These are phyloP conservation scores for Nasonia vitripennis DNA, from an alignment of 1,140 invertebrate genomes.

Conservation along the genomic window DNA sequence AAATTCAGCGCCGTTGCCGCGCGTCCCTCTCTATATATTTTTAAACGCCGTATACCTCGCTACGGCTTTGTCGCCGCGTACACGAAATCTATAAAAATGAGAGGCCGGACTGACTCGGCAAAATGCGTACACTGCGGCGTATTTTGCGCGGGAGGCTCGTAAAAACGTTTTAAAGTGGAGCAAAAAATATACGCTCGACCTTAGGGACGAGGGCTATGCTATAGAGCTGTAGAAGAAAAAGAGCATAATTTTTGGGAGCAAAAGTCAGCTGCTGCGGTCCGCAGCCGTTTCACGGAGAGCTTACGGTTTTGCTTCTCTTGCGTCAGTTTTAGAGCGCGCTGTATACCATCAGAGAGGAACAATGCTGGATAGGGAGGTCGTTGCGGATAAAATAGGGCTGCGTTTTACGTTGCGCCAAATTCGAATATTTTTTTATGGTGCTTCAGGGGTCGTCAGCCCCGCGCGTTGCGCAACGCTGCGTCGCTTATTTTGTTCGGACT, in stretches of 20 bases:
- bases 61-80: background rate
- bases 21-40: background rate
- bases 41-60: background rate
- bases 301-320: background rate
- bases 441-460: background rate
- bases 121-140: conserved; percentile 33
- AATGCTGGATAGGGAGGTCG: too few relatives aligned
- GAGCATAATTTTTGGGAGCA: conserved; percentile 7
- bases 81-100: conserved; percentile 14
- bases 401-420: conserved; percentile 10
- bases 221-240: background rate
- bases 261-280: background rate
- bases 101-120: conserved; percentile 33
- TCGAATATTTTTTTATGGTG: background rate
- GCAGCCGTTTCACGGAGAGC: background rate
- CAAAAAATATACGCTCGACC: conserved; percentile 54
- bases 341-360: background rate
- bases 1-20: background rate
- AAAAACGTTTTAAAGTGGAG: conserved; percentile 67
- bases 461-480: too few relatives aligned
- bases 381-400: too few relatives aligned
- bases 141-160: conserved; percentile 51
- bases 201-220: background rate
- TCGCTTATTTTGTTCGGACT: too few relatives aligned
- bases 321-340: background rate